These are phyloP conservation scores for Rotaria magnacalcarata DNA, from an alignment of 2,888 invertebrate species.

Conservation along the genomic window DNA sequence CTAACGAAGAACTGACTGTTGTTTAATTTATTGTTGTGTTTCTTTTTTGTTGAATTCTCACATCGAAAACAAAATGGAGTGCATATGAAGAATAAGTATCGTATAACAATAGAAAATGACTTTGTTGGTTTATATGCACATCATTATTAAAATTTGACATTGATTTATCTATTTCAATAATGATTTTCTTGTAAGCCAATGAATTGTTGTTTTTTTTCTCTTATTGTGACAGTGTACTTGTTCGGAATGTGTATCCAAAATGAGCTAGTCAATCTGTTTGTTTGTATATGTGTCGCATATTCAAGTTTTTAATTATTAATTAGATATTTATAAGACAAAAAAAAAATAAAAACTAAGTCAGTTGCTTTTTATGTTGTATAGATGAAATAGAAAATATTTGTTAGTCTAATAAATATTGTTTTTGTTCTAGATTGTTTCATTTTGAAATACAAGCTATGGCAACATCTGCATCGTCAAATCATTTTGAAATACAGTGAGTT, in stretches of 20 bases:
- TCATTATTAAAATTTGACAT: too few species aligned
- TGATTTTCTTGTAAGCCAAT: too few species aligned
- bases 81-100: too few species aligned
- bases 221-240: too few species aligned
- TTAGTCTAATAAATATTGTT: conserved; percentile 15
- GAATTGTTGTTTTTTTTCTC: too few species aligned
- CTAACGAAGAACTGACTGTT: neutral
- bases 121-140: too few species aligned
- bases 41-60: neutral
- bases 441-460: neutral
- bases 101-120: too few species aligned
- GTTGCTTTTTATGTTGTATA: neutral
- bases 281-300: neutral
- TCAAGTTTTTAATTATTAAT: neutral
- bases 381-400: neutral
- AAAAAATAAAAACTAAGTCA: neutral
- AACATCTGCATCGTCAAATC: neutral
- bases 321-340: neutral
- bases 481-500: neutral
- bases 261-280: conserved; percentile 1
- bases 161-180: too few species aligned
- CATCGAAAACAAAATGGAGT: neutral
- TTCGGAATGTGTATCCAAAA: neutral
- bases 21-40: neutral
- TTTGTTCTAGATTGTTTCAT: neutral